phyloP scores from a whole-genome alignment of 1,140 invertebrate genomes.

The Rhynchophorus ferrugineus region DNA sequence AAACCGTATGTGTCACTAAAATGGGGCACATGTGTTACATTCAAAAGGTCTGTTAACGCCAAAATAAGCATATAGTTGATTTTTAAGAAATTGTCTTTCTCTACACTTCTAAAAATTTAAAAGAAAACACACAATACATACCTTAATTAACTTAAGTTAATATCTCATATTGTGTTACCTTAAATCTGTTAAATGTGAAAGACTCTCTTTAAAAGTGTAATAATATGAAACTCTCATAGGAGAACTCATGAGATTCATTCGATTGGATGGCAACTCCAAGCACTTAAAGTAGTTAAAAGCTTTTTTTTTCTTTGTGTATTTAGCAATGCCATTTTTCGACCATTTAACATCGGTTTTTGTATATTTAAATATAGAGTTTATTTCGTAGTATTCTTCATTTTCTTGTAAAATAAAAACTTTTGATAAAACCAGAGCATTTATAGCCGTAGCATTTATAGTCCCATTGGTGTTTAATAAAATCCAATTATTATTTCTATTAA shows the following conservation, averaged over 20 bases:
- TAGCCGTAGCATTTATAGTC: too few species aligned
- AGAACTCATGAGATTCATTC: neutral
- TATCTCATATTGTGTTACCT: too few species aligned
- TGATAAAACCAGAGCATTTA: too few species aligned
- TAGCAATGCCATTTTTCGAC: neutral
- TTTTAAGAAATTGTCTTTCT: slow-evolving; percentile 5
- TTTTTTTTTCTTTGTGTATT: neutral
- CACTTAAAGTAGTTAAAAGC: neutral
- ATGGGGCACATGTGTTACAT: neutral
- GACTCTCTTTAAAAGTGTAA: neutral
- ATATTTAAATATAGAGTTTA: too few species aligned
- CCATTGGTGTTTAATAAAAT: too few species aligned
- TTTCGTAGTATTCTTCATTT: too few species aligned
- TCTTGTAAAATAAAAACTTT: too few species aligned
- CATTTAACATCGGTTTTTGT: too few species aligned
- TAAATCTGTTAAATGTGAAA: neutral
- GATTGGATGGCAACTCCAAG: neutral
- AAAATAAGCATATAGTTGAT: slow-evolving; percentile 1
- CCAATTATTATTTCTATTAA: too few species aligned
- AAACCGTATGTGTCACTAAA: neutral
- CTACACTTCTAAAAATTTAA: neutral
- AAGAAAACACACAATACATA: too few species aligned
- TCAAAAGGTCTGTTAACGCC: neutral
- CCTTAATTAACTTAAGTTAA: too few species aligned
- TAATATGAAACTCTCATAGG: neutral